Evolutionary conservation across 2,113 vertebrate genomes (phyloP).

Genomic region (Notarius lentiginosus): DNA sequence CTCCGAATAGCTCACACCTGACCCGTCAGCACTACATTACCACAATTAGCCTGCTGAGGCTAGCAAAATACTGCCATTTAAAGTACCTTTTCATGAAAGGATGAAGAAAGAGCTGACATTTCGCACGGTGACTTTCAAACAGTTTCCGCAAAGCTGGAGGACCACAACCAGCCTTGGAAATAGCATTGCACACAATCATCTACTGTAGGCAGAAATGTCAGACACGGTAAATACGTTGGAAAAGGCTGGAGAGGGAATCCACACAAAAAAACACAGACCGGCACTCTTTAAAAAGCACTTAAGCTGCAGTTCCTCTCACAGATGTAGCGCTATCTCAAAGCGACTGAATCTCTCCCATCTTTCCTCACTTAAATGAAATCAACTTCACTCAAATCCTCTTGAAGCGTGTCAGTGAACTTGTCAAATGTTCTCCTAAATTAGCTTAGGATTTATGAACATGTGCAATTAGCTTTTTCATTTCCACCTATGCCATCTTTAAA

Average conservation of each 20-base stretch:
- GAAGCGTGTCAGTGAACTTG: slow-evolving; percentile 56
- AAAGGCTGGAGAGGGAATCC: slow-evolving; percentile 47
- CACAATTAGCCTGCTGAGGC: slow-evolving; percentile 60
- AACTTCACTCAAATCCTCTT: slow-evolving; percentile 30
- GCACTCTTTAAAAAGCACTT: slow-evolving; percentile 52
- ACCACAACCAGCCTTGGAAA: slow-evolving; percentile 56
- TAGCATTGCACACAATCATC: slow-evolving; percentile 58
- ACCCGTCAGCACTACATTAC: slow-evolving; percentile 57
- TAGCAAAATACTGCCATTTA: slow-evolving; percentile 59
- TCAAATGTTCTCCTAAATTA: slow-evolving; percentile 59
- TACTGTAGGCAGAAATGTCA: slow-evolving; percentile 59
- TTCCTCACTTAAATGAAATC: slow-evolving; percentile 34
- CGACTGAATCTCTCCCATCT: slow-evolving; percentile 44
- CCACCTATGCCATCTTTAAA: slow-evolving; percentile 57
- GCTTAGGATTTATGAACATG: slow-evolving; percentile 52
- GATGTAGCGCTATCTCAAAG: slow-evolving; percentile 43
- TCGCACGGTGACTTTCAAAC: slow-evolving; percentile 56
- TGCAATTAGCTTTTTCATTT: slow-evolving; percentile 60
- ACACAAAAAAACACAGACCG: slow-evolving; percentile 42
- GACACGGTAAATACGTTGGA: slow-evolving; percentile 43
- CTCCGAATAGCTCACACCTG: slow-evolving; percentile 52
- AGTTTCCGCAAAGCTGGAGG: slow-evolving; percentile 52
- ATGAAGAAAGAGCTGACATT: slow-evolving; percentile 53
- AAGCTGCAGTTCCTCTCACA: slow-evolving; percentile 52
- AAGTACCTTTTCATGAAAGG: slow-evolving; percentile 51